Evolutionary conservation across 2,888 invertebrate genomes (phyloP).

Genomic region (Drepanosiphum platanoidis): DNA sequence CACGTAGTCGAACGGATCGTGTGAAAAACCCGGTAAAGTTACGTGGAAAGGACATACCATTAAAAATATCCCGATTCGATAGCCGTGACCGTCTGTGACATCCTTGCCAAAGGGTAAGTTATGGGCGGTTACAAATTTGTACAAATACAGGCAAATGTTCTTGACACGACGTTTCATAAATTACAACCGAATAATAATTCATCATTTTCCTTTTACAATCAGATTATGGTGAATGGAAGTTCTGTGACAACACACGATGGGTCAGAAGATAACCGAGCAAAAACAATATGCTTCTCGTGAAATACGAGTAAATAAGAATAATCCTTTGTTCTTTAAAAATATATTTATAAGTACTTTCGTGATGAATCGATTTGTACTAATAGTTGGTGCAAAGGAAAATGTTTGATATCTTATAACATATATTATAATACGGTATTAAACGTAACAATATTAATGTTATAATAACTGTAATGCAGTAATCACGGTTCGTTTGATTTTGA

Average conservation of each 20-base stretch:
- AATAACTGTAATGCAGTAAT: too few species aligned
- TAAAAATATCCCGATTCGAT: conserved; percentile 13
- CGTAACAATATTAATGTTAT: too few species aligned
- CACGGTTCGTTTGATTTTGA: too few species aligned
- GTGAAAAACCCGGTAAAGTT: not conserved
- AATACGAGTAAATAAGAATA: too few species aligned
- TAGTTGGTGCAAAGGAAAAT: not conserved
- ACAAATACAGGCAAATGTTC: conserved; percentile 46
- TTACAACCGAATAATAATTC: conserved; percentile 54
- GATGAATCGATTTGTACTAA: too few species aligned
- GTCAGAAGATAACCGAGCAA: not conserved
- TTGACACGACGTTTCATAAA: conserved; percentile 50
- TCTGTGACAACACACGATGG: conserved; percentile 16
- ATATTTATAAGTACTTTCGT: too few species aligned
- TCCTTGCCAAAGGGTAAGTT: conserved; percentile 4
- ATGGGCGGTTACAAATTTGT: conserved; percentile 34
- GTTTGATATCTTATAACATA: too few species aligned
- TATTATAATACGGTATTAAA: too few species aligned
- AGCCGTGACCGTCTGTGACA: conserved; percentile 39
- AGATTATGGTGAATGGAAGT: conserved; percentile 29
- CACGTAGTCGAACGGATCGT: not conserved
- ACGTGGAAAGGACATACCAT: not conserved
- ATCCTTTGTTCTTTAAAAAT: not conserved
- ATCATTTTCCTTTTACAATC: conserved; percentile 52
- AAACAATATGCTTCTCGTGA: not conserved